phyloP scores from a whole-genome alignment of 1,140 invertebrate species.

The Drosophila sechellia region DNA sequence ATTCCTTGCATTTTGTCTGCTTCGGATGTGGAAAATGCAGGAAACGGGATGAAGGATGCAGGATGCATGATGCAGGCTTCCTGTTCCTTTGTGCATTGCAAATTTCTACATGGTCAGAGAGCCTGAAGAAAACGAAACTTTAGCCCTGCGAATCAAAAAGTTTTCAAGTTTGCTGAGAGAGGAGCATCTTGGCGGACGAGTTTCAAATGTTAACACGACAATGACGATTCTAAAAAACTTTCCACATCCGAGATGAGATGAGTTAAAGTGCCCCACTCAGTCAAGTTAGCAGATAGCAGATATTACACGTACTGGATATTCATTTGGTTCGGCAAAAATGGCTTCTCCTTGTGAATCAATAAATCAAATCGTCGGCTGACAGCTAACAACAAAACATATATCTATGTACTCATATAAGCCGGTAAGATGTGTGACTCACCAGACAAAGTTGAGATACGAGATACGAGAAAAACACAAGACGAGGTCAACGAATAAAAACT shows the following conservation, averaged over 20 bases:
- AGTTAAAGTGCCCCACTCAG: constrained; percentile 19
- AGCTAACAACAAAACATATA: constrained; percentile 17
- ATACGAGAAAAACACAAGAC: constrained; percentile 9
- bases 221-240: constrained; percentile 36
- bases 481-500: constrained; percentile 20
- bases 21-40: constrained; percentile 14
- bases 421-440: constrained; percentile 41
- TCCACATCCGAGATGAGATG: constrained; percentile 13
- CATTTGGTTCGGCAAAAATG: constrained; percentile 11
- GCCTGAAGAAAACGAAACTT: constrained; percentile 30
- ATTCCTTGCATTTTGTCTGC: constrained; percentile 17
- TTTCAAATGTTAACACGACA: constrained; percentile 43
- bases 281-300: constrained; percentile 19
- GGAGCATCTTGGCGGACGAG: constrained; percentile 28
- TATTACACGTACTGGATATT: constrained; percentile 20
- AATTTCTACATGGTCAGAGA: constrained; percentile 42
- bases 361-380: constrained; percentile 35
- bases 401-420: constrained; percentile 24
- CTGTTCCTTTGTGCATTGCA: constrained; percentile 32
- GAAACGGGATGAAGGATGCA: constrained; percentile 11
- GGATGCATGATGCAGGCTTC: constrained; percentile 14
- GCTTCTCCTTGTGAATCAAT: constrained; percentile 38
- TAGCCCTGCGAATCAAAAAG: constrained; percentile 24
- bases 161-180: constrained; percentile 36
- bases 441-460: constrained; percentile 21